These are phyloP conservation scores for Brenthis daphne DNA, from an alignment of 2,888 invertebrate species.

Conservation along the genomic window DNA sequence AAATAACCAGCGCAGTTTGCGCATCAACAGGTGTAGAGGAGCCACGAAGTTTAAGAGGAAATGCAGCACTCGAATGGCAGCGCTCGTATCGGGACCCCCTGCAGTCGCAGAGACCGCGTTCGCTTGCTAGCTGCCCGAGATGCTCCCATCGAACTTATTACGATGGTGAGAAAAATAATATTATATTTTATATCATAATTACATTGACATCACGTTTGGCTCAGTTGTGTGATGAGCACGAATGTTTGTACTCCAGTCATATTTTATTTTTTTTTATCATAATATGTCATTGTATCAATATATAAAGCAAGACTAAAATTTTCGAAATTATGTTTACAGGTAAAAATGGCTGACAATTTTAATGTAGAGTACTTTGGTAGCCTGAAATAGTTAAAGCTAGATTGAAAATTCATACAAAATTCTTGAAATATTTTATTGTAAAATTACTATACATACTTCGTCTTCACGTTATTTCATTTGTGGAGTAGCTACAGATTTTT, in stretches of 20 bases:
- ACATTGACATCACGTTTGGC: neutral
- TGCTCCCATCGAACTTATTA: constrained; percentile 64
- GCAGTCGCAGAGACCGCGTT: constrained; percentile 73
- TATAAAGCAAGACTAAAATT: neutral
- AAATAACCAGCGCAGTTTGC: constrained; percentile 1
- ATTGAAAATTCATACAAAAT: no score
- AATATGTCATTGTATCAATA: neutral
- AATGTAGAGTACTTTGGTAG: no score
- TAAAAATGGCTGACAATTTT: no score
- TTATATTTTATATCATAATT: neutral
- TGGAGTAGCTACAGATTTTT: no score
- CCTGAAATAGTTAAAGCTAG: no score
- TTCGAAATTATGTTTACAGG: no score
- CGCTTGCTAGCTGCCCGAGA: constrained; percentile 75
- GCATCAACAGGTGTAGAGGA: constrained; percentile 74
- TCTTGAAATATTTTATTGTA: no score
- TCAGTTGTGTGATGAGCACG: no score
- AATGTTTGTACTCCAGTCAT: no score
- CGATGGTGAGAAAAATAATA: constrained; percentile 54
- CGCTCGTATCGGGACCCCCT: constrained; percentile 61
- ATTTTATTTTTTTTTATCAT: no score
- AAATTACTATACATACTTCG: no score
- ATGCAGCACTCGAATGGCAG: constrained; percentile 69
- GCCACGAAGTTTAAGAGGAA: constrained; percentile 76
- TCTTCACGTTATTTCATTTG: no score